Percentiles rank a stretch among this genome's conserved stretches.
phyloP scores from a whole-genome alignment of 2,797 vertebrate genomes.

The Hemitrygon akajei region DNA sequence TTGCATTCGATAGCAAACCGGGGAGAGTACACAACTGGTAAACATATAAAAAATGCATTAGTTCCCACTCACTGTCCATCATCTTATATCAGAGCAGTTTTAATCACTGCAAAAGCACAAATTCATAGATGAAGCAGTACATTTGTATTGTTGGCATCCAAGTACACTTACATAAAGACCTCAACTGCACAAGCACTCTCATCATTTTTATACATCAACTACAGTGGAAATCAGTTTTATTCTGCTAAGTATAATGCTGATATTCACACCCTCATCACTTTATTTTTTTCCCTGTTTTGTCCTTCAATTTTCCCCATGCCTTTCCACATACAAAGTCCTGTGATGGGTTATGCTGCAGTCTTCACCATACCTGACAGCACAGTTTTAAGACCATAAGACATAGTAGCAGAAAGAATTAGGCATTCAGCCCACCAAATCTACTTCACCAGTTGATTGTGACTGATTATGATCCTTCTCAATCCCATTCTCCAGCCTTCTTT shows the following conservation, averaged over 20 bases:
- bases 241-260: background rate
- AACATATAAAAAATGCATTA: conserved; percentile 38
- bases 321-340: background rate
- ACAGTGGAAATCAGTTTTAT: background rate
- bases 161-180: conserved; percentile 33
- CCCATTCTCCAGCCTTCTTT: too few species aligned
- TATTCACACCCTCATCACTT: background rate
- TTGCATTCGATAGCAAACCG: conserved; percentile 33
- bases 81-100: conserved; percentile 34
- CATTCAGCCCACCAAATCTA: too few species aligned
- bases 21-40: background rate
- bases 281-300: background rate
- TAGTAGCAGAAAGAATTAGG: too few species aligned
- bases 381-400: too few species aligned
- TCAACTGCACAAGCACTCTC: conserved; percentile 13
- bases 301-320: background rate
- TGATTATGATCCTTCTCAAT: too few species aligned
- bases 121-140: conserved; percentile 30
- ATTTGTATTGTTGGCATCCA: conserved; percentile 37
- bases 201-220: conserved; percentile 16
- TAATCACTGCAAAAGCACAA: conserved; percentile 36
- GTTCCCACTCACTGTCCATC: conserved; percentile 35
- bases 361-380: background rate
- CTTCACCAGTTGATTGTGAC: too few species aligned
- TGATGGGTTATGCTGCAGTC: background rate